These are phyloP conservation scores for Hipposideros larvatus DNA, from an alignment of 2,797 vertebrate species.

Conservation along the genomic window DNA sequence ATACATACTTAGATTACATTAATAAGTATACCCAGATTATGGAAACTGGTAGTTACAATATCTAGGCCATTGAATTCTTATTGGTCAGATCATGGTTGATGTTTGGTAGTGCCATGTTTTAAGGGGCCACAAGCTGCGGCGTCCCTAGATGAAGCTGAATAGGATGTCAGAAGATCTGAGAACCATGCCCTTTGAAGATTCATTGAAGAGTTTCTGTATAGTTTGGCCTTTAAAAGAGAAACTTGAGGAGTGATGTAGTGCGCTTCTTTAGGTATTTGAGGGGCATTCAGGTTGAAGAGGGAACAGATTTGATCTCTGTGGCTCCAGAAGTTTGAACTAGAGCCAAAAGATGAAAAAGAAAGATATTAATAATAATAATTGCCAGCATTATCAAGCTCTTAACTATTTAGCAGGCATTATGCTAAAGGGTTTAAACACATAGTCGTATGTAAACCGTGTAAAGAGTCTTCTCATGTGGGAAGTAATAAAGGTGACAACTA, in stretches of 20 bases:
- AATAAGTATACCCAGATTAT: not conserved
- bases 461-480: not conserved
- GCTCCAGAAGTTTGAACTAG: not conserved
- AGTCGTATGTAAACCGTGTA: not conserved
- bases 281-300: not conserved
- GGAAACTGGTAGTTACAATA: not conserved
- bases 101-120: not conserved
- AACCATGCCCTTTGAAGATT: not conserved
- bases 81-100: not conserved
- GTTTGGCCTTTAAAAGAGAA: slow-evolving; percentile 19
- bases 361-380: not conserved
- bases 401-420: not conserved
- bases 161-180: not conserved
- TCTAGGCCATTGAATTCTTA: not conserved
- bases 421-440: not conserved
- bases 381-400: not conserved
- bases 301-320: not conserved
- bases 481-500: not conserved
- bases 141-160: not conserved
- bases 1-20: not conserved
- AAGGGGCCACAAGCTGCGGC: not conserved
- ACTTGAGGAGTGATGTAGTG: not conserved
- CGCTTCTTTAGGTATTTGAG: not conserved
- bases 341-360: not conserved
- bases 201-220: not conserved